Evolutionary conservation across 2,888 invertebrate genomes (phyloP).

Genomic region (Ametastegia equiseti): DNA sequence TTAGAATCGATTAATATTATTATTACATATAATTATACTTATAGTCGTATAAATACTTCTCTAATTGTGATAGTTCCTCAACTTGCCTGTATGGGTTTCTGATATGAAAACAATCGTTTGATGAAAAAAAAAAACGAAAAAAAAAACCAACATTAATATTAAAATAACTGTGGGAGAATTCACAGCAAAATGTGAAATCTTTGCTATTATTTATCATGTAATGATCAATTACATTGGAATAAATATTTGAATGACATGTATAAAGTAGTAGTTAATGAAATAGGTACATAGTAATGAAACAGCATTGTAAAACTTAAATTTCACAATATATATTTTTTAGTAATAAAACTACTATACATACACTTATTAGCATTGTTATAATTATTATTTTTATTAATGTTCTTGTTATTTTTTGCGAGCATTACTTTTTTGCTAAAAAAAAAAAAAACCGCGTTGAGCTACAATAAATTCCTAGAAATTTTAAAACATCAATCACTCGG

Average conservation of each 20-base stretch:
- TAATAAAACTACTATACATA: slow-evolving; percentile 13
- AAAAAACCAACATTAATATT: too few species aligned
- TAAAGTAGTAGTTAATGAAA: background rate
- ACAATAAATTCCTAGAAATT: background rate
- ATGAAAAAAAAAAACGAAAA: background rate
- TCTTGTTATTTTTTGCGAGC: background rate
- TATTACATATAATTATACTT: background rate
- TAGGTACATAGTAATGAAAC: background rate
- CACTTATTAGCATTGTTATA: slow-evolving; percentile 10
- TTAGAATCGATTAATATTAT: background rate
- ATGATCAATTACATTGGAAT: background rate
- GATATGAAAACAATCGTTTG: background rate
- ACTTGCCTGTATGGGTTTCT: background rate
- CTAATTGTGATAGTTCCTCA: slow-evolving; percentile 26
- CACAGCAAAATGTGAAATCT: background rate
- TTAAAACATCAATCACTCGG: background rate
- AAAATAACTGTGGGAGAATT: background rate
- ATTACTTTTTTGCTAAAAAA: background rate
- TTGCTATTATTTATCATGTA: background rate
- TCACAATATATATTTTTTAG: slow-evolving; percentile 22
- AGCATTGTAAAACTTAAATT: slow-evolving; percentile 11
- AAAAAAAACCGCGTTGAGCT: background rate
- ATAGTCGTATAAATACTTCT: background rate
- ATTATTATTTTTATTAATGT: slow-evolving; percentile 11
- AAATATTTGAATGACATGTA: background rate